phyloP scores from a whole-genome alignment of 2,888 invertebrate species.

The Galeruca laticollis region DNA sequence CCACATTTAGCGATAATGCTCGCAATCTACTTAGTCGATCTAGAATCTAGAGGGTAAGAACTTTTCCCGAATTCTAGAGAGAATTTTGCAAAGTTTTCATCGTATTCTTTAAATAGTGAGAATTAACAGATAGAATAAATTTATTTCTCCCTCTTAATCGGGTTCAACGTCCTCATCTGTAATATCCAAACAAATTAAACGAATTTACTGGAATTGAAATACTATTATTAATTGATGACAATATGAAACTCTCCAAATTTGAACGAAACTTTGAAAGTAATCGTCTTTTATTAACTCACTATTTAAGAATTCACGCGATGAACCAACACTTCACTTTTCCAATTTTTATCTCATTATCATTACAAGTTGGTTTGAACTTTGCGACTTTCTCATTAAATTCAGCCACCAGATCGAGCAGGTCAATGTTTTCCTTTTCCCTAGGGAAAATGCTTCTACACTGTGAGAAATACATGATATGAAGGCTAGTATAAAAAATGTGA shows the following conservation, averaged over 20 bases:
- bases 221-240: too few species aligned
- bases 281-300: not conserved
- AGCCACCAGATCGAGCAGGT: constrained; percentile 22
- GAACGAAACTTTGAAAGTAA: constrained; percentile 1
- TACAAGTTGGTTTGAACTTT: constrained; percentile 14
- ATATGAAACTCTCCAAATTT: too few species aligned
- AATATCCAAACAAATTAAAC: too few species aligned
- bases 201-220: not conserved
- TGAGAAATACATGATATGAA: not conserved
- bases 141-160: too few species aligned
- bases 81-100: too few species aligned
- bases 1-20: too few species aligned
- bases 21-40: too few species aligned
- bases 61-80: too few species aligned
- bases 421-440: constrained; percentile 14
- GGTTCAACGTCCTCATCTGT: too few species aligned
- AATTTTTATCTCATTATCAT: not conserved
- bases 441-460: constrained; percentile 1
- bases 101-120: too few species aligned
- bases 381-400: constrained; percentile 28
- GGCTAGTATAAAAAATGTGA: not conserved
- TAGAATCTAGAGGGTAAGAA: too few species aligned
- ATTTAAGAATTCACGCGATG: constrained; percentile 5
- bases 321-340: constrained; percentile 1
- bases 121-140: too few species aligned